Percentiles rank a stretch among this genome's conserved stretches.
These are phyloP conservation scores for Orthosia gracilis DNA, from an alignment of 2,888 invertebrate species.

Conservation along the genomic window DNA sequence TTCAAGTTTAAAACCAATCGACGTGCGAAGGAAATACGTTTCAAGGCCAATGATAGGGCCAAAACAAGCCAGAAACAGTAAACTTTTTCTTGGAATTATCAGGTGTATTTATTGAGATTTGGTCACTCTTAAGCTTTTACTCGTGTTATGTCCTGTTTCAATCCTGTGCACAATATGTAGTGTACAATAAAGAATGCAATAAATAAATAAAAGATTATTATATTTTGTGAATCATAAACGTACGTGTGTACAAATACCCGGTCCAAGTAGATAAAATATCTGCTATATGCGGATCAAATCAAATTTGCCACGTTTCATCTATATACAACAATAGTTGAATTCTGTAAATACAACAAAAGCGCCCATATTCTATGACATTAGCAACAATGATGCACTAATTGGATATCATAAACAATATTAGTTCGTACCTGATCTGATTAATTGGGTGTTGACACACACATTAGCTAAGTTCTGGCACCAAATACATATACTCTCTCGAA, in stretches of 20 bases:
- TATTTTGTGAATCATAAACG: too few species aligned
- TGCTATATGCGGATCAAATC: too few species aligned
- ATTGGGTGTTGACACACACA: slow-evolving; percentile 43
- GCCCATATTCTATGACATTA: background rate
- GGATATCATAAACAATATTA: slow-evolving; percentile 22
- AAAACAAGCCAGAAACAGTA: background rate
- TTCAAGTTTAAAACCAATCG: too few species aligned
- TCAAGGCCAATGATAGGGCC: too few species aligned
- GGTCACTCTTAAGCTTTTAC: too few species aligned
- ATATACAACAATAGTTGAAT: background rate
- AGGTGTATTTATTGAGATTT: background rate
- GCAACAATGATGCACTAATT: slow-evolving; percentile 32
- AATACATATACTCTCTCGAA: slow-evolving; percentile 7
- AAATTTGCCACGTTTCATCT: background rate
- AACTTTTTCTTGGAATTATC: background rate
- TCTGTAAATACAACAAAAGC: background rate
- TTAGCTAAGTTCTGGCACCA: slow-evolving; percentile 32
- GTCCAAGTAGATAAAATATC: too few species aligned
- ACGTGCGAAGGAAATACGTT: too few species aligned
- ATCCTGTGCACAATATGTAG: too few species aligned
- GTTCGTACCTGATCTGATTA: slow-evolving; percentile 9
- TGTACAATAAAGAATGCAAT: too few species aligned
- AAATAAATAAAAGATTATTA: too few species aligned
- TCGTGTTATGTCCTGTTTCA: background rate
- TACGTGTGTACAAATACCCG: too few species aligned